These are phyloP conservation scores for Macroglossus sobrinus DNA, from an alignment of 2,113 vertebrate species.

Conservation along the genomic window DNA sequence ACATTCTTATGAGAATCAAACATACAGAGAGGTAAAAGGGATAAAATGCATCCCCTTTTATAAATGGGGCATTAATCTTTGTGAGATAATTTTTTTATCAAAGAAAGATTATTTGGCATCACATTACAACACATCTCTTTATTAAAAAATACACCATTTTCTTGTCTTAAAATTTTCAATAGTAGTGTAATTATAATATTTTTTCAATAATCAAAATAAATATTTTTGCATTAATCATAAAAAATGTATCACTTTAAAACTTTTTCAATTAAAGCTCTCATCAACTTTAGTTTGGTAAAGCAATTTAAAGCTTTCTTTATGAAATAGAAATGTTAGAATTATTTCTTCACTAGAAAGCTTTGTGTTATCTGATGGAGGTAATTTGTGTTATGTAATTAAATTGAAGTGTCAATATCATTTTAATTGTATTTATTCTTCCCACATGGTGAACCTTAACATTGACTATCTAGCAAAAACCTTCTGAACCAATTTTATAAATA, in stretches of 20 bases:
- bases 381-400: slow-evolving; percentile 66
- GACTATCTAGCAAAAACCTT: slow-evolving; percentile 38
- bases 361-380: slow-evolving; percentile 46
- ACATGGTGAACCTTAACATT: slow-evolving; percentile 43
- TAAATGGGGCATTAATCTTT: neutral
- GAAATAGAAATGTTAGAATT: neutral
- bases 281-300: neutral
- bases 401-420: slow-evolving; percentile 59
- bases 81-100: neutral
- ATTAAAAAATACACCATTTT: neutral
- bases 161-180: neutral
- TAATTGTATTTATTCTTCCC: slow-evolving; percentile 55
- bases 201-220: neutral
- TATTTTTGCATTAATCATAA: neutral
- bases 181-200: neutral
- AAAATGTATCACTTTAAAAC: neutral
- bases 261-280: neutral
- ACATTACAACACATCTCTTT: neutral
- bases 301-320: neutral
- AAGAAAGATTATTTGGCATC: neutral
- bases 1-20: neutral
- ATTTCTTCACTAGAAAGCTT: slow-evolving; percentile 21
- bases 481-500: slow-evolving; percentile 34
- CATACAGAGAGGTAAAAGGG: neutral
- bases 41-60: neutral